A percentile compares a stretch with the other conserved stretches of the same genome.
These are phyloP conservation scores for Cinclus cinclus DNA, from an alignment of 2,113 vertebrate species.

Conservation along the genomic window DNA sequence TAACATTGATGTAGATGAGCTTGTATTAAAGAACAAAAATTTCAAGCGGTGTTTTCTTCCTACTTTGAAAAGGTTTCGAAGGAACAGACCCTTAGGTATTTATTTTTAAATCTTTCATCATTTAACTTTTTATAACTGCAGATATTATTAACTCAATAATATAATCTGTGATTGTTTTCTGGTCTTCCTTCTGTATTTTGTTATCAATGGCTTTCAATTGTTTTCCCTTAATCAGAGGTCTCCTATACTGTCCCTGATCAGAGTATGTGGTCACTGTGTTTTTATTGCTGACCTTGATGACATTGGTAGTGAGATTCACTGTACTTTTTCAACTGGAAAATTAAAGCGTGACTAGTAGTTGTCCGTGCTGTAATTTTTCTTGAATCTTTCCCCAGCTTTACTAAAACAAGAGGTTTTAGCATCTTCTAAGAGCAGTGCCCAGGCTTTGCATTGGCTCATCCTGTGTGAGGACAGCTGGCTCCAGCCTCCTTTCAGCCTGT, in stretches of 20 bases:
- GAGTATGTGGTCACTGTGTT: neutral
- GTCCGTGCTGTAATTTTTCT: neutral
- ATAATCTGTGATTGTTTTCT: neutral
- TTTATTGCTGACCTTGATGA: neutral
- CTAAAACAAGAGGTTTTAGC: neutral
- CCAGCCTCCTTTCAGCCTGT: neutral
- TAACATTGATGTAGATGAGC: neutral
- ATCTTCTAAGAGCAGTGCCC: neutral
- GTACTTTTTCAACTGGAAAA: constrained; percentile 30
- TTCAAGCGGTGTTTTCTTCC: constrained; percentile 55
- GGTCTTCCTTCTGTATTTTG: neutral
- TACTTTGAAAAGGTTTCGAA: constrained; percentile 34
- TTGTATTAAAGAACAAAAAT: constrained; percentile 32
- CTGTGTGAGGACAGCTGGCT: neutral
- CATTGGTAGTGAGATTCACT: neutral
- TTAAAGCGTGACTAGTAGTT: neutral
- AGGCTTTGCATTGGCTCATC: neutral
- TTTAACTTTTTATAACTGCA: constrained; percentile 37
- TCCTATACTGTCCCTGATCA: neutral
- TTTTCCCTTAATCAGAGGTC: neutral
- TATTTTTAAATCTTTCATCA: constrained; percentile 38
- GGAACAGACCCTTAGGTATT: constrained; percentile 20
- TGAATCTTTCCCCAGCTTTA: neutral
- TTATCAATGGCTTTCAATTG: neutral
- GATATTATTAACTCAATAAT: neutral